Evolutionary conservation across 2,888 invertebrate genomes (phyloP).

Genomic region (Cerceris rybyensis): DNA sequence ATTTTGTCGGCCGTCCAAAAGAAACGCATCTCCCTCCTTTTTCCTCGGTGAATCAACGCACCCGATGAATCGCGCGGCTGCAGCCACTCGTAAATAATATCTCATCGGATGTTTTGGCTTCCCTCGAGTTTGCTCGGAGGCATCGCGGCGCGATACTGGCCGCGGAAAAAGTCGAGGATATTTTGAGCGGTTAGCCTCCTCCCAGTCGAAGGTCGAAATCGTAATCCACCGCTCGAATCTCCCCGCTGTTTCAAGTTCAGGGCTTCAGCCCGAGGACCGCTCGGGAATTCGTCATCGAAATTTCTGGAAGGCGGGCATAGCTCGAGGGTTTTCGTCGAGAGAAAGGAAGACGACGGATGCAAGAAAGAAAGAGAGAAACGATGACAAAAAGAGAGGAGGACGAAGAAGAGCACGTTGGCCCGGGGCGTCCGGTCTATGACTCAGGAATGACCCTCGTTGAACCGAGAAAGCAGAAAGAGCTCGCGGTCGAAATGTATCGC

Average conservation of each 20-base stretch:
- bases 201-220: slow-evolving; percentile 41
- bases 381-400: slow-evolving; percentile 38
- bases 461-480: slow-evolving; percentile 54
- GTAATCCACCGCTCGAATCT: slow-evolving; percentile 20
- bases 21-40: no score
- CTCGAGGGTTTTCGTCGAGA: slow-evolving; percentile 23
- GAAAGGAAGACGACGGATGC: slow-evolving; percentile 16
- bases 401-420: slow-evolving; percentile 62
- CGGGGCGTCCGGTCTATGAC: slow-evolving; percentile 79
- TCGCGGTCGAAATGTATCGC: slow-evolving; percentile 55
- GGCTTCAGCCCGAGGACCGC: slow-evolving; percentile 33
- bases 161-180: slow-evolving; percentile 3
- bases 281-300: slow-evolving; percentile 78
- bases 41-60: no score
- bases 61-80: slow-evolving; percentile 3
- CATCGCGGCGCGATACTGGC: neutral
- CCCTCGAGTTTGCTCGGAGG: neutral
- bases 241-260: slow-evolving; percentile 53
- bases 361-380: slow-evolving; percentile 16
- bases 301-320: slow-evolving; percentile 69
- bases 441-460: slow-evolving; percentile 79
- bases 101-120: neutral
- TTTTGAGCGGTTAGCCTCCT: slow-evolving; percentile 23
- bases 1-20: no score
- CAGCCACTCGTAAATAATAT: neutral